These are phyloP conservation scores for Muntiacus muntjak DNA, from an alignment of 2,113 vertebrate species.

Conservation along the genomic window DNA sequence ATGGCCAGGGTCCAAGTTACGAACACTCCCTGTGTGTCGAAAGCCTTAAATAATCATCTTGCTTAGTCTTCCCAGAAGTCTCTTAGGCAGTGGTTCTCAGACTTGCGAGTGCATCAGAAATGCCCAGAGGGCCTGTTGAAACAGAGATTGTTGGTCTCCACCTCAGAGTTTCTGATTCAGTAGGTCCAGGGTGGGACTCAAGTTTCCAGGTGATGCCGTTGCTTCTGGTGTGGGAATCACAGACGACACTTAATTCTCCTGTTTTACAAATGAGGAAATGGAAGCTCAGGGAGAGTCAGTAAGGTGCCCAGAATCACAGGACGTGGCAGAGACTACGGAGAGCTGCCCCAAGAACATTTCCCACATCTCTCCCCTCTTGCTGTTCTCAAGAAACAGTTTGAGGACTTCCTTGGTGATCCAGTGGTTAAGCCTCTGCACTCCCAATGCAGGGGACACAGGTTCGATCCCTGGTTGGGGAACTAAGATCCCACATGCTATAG, in stretches of 20 bases:
- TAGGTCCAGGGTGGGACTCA: neutral
- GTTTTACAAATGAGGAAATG: neutral
- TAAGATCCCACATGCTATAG: neutral
- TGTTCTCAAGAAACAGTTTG: neutral
- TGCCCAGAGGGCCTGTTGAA: neutral
- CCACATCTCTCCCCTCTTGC: neutral
- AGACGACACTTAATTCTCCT: neutral
- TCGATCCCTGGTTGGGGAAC: neutral
- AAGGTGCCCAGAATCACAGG: neutral
- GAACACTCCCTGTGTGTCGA: neutral
- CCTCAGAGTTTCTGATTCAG: conserved; percentile 28
- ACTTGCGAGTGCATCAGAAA: neutral
- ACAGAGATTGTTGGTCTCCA: neutral
- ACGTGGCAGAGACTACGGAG: neutral
- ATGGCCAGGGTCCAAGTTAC: neutral
- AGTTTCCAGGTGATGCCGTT: neutral
- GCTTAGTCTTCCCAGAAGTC: neutral
- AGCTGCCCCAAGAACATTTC: neutral
- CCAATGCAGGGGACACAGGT: neutral
- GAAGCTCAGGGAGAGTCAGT: neutral
- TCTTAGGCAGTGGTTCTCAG: neutral
- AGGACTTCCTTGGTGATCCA: neutral
- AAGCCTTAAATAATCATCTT: neutral
- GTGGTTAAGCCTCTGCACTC: neutral
- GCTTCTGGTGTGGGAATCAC: neutral